A percentile compares a stretch with the other conserved stretches of the same genome.
Evolutionary conservation across 2,113 vertebrate species (phyloP).

Genomic region (Ceratotherium simum): DNA sequence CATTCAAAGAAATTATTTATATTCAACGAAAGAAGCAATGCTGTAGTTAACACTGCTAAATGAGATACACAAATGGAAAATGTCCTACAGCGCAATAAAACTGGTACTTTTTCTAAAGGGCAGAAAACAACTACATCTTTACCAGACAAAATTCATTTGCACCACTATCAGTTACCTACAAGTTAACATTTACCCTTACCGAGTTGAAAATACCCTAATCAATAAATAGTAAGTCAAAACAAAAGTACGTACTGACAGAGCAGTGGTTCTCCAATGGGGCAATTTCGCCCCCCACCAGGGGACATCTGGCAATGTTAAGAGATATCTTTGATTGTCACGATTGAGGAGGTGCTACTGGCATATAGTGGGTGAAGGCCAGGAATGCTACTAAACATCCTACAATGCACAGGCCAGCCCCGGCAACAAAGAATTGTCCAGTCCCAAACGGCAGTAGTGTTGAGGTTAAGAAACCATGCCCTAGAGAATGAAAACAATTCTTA

Average conservation of each 20-base stretch:
- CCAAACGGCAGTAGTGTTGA: not conserved
- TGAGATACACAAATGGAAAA: not conserved
- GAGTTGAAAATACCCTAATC: not conserved
- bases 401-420: not conserved
- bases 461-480: not conserved
- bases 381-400: not conserved
- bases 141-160: not conserved
- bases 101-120: not conserved
- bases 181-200: not conserved
- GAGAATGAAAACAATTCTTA: not conserved
- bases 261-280: not conserved
- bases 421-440: not conserved
- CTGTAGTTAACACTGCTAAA: not conserved
- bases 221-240: not conserved
- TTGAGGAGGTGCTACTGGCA: not conserved
- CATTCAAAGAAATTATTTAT: not conserved
- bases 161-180: not conserved
- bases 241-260: not conserved
- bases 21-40: not conserved
- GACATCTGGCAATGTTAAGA: not conserved
- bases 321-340: not conserved
- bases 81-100: not conserved
- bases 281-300: not conserved
- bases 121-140: not conserved
- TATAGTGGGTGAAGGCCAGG: not conserved